Conservation (phyloP, 37 sponge, comb jelly and placozoan species). For the Chondrilla cf. caribensis region DNA sequence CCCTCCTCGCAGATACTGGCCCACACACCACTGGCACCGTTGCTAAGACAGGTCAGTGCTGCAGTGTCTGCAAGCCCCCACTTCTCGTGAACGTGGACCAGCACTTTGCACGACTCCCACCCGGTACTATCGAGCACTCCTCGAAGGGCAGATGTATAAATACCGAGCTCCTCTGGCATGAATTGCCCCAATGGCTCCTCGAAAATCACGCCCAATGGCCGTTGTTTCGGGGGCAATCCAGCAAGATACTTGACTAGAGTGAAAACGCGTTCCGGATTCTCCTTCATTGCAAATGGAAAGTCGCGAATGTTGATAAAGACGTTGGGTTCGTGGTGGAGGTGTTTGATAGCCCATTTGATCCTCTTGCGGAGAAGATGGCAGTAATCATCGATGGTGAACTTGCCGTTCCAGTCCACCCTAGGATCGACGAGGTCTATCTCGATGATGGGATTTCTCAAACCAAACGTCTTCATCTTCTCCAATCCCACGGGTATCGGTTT, state of each 20-base stretch:
- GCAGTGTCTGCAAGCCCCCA: constrained; percentile 56
- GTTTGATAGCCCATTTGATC: constrained; percentile 40
- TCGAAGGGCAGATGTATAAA: constrained; percentile 61
- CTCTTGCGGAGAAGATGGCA: constrained; percentile 45
- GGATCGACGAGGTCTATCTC: constrained; percentile 59
- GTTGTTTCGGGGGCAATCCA: constrained; percentile 32
- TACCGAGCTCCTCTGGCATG: constrained; percentile 67
- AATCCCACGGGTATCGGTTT: constrained; percentile 46
- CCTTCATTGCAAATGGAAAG: constrained; percentile 55
- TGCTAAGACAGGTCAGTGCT: constrained; percentile 52
- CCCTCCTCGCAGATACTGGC: constrained; percentile 80
- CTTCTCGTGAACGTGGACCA: constrained; percentile 74
- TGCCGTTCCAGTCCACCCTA: constrained; percentile 35
- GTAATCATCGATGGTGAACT: constrained; percentile 45
- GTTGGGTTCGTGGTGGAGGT: constrained; percentile 28
- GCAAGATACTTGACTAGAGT: constrained; percentile 49
- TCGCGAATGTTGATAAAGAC: constrained; percentile 76
- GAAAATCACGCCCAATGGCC: constrained; percentile 41
- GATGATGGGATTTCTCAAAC: constrained; percentile 51
- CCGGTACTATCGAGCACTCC: constrained; percentile 54
- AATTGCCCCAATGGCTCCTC: constrained; percentile 72
- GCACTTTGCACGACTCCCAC: constrained; percentile 49
- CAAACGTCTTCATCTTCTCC: constrained; percentile 55
- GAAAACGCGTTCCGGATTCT: constrained; percentile 48
- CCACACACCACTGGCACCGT: constrained; percentile 83